Evolutionary conservation across 2,113 vertebrate genomes (phyloP), one percentile per base, ranked within the genome.

Genomic region (Lepus europaeus): DNA sequence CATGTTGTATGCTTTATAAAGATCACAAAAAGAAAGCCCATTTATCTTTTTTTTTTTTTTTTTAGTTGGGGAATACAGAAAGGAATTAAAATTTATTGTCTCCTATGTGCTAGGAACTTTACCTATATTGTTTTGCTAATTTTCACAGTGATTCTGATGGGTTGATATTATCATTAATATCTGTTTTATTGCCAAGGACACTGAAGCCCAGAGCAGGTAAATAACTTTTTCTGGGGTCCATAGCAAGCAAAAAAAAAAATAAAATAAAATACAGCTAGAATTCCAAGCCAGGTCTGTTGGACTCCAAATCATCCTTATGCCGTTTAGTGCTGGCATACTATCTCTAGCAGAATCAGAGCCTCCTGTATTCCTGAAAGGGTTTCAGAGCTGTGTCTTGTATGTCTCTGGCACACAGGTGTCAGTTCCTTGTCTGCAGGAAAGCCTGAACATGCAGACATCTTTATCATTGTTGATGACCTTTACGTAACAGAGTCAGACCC

Each of bases 71-170:
- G 31, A 49, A 3, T 64, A 87, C 51, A 66, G 39, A 92, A 89
- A 91, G n/a, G 87, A 74, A 61, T 81, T 84, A 76, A 69, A 76
- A 69, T 87, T 93, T 89, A 64, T 82, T 95, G 66, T 29, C 64
- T 91, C 49, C 25, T 83, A 6, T n/a, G 31, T 93, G 22, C 39
- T 11, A 63, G 5, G 25, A 77, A 69, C 33, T 92, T 93, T 76
- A 76, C 64, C 31, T 84, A n/a, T 78, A 77, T 82, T 39, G 93
- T 89, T 61, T 91, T 31, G 82, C 72, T 66, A 73, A 45, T 80
- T 95, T 96, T 90, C 74, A 90, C 36, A 69, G 11, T 87, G 8
- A 82, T 66, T 91, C 25, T 95, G 13, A 84, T 72, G 61, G n/a
- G 9, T 36, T 20, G 25, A 27, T 86, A 36, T 81, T 90, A 66